Evolutionary conservation across 1,140 invertebrate species (phyloP).

Genomic region (Steinernema feltiae): DNA sequence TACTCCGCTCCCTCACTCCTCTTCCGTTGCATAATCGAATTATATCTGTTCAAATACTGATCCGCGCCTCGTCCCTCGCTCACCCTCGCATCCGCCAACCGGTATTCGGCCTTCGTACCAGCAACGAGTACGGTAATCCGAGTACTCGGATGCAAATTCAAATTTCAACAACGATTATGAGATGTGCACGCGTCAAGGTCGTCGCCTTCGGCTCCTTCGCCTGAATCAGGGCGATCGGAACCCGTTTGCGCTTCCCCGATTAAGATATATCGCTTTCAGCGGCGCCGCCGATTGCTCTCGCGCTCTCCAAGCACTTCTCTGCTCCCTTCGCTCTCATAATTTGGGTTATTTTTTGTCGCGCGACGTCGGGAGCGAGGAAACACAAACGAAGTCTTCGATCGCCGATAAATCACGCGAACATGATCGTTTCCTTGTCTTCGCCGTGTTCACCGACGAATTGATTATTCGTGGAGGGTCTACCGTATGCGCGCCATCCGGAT

Average conservation of each 20-base stretch:
- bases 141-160: neutral
- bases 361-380: neutral
- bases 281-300: neutral
- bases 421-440: neutral
- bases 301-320: neutral
- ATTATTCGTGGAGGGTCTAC: neutral
- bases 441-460: neutral
- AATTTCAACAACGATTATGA: neutral
- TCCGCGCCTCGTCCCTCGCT: neutral
- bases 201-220: neutral
- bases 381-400: neutral
- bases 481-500: no score
- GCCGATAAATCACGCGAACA: conserved; percentile 7
- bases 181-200: neutral
- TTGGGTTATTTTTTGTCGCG: conserved; percentile 9
- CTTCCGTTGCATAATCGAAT: conserved; percentile 8
- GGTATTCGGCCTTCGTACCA: neutral
- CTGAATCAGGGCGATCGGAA: neutral
- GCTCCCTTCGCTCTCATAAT: neutral
- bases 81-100: neutral
- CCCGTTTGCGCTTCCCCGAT: neutral
- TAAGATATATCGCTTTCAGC: conserved; percentile 14
- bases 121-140: conserved; percentile 4
- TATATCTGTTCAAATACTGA: neutral
- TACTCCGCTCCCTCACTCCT: neutral